A percentile compares a stretch with the other conserved stretches of the same genome.
phyloP scores from a whole-genome alignment of 1,140 invertebrate species.

The Zaprionus ghesquierei region DNA sequence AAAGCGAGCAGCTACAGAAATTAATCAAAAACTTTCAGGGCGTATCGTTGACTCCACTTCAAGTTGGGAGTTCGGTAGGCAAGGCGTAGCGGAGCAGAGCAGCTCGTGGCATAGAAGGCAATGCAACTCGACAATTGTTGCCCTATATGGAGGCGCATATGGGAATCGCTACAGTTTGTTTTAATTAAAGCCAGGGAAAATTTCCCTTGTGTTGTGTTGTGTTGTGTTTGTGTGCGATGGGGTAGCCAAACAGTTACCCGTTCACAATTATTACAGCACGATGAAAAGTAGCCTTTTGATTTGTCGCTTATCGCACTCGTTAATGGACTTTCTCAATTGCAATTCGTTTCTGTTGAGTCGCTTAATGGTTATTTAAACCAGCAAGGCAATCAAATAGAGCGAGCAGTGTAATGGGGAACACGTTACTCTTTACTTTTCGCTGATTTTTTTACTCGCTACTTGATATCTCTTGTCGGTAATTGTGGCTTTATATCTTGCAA shows the following conservation, averaged over 20 bases:
- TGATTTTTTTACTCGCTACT: too few species aligned
- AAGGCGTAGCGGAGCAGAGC: neutral
- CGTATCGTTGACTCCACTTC: slow-evolving; percentile 49
- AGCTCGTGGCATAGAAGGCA: slow-evolving; percentile 24
- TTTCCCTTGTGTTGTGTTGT: neutral
- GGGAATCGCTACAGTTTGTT: slow-evolving; percentile 7
- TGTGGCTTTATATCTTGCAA: too few species aligned
- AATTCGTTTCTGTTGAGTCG: neutral
- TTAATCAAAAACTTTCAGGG: slow-evolving; percentile 69
- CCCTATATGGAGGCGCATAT: neutral
- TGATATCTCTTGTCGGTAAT: too few species aligned
- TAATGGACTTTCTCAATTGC: neutral
- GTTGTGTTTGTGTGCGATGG: too few species aligned
- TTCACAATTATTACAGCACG: neutral
- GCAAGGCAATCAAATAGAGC: neutral
- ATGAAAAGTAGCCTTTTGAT: neutral
- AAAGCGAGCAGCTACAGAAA: slow-evolving; percentile 34
- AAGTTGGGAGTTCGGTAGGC: slow-evolving; percentile 15
- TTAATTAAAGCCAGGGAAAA: slow-evolving; percentile 12
- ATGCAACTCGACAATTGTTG: neutral
- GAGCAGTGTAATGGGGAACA: too few species aligned
- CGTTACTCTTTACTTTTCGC: too few species aligned
- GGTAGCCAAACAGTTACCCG: neutral
- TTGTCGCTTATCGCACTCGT: neutral
- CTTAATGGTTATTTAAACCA: neutral